phyloP scores from a whole-genome alignment of 53 echinoderm and acorn worm genomes.

The Stichopus horrens region DNA sequence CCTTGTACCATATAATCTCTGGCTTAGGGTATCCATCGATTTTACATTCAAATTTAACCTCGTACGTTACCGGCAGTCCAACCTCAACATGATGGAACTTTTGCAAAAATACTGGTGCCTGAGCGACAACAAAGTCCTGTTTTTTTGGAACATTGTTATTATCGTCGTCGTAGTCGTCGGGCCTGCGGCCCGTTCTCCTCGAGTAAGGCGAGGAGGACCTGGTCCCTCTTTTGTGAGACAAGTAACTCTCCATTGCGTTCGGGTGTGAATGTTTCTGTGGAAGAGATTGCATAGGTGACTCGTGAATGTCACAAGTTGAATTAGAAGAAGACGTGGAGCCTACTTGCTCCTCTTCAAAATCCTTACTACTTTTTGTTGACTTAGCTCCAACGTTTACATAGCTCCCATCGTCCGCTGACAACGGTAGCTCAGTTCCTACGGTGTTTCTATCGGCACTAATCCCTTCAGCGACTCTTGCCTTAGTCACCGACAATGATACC shows the following conservation, averaged over 20 bases:
- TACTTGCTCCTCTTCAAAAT: conserved; percentile 15
- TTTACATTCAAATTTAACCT: conserved; percentile 73
- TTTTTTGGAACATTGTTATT: conserved; percentile 45
- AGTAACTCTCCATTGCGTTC: conserved; percentile 40
- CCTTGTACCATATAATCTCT: conserved; percentile 83
- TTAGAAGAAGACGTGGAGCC: conserved; percentile 17
- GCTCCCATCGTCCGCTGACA: background rate
- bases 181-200: background rate
- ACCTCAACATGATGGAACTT: conserved; percentile 75
- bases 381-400: conserved; percentile 27
- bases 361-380: conserved; percentile 5
- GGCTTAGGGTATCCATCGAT: conserved; percentile 78
- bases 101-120: conserved; percentile 78
- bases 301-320: conserved; percentile 4
- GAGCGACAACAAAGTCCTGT: conserved; percentile 31
- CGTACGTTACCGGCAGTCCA: conserved; percentile 52
- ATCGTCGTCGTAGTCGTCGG: conserved; percentile 1
- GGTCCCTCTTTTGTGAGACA: conserved; percentile 40
- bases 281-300: conserved; percentile 11
- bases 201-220: conserved; percentile 30
- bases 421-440: background rate
- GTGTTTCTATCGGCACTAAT: background rate
- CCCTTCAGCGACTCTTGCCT: background rate
- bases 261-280: conserved; percentile 3
- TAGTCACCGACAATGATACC: background rate